Base-by-base conservation (phyloP, 2,888 invertebrate species). In the Pandemis heparana region DNA sequence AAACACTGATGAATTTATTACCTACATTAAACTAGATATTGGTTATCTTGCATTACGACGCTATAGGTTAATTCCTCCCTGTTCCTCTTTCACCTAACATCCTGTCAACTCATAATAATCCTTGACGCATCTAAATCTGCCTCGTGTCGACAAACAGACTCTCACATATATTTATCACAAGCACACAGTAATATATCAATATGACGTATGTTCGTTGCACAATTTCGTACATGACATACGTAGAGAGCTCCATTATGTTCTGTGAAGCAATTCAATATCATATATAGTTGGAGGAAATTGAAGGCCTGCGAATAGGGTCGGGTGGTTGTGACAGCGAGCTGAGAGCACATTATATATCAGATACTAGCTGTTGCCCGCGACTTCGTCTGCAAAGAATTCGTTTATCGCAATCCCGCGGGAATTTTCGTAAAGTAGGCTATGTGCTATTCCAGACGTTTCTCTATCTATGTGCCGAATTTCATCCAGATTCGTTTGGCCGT, bases 261-360 rank as follows among this genome's bases (percentile, higher is more conserved):
- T 82, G 84, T 81, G 85, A 85, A 84, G 84, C 91, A 90, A 92
- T 91, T 91, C 91, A 89, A 92, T 92, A 91, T 88, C 88, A 89
- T 89, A 87, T 83, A 88, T 87, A 88, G 88, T 85, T 85, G 89
- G 85, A 90, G 92, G 92, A 92, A 92, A 92, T 92, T 90, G 92
- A 91, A 89, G 89, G 89, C 86, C 86, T 84, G 80, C 70, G 77
- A 64, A 76, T 71, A 65, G 56, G 78, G 79, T 74, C n/a, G n/a
- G 63, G 73, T 1, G 51, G 5, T 0, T 12, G 14, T 69, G 23
- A n/a, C 12, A 64, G 65, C 65, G 65, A 53, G 18, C 2, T 9
- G 14, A 16, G 18, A 53, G 16, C 7, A 16, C 5, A 9, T 32
- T 32, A 32, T 23, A 23, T 23, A 23, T 23, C 23, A 23, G 23